Evolutionary conservation across 2,113 vertebrate genomes (phyloP), one percentile per base, ranked within the genome.

Genomic region (Clarias magur): DNA sequence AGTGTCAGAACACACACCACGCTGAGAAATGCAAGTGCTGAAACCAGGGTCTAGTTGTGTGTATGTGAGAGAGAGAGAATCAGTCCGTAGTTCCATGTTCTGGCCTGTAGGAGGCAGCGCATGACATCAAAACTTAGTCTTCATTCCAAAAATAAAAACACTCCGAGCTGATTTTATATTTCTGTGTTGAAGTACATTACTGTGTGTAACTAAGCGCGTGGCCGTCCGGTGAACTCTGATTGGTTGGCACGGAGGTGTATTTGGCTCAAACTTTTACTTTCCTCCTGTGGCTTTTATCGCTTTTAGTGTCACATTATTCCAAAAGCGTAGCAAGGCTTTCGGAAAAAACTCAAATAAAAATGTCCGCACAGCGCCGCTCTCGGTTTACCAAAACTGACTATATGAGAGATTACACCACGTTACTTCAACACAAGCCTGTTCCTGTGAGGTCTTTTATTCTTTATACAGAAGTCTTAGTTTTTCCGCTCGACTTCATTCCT

Each of bases 41-140:
- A 11, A 27, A 3, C 1, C 25, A 4, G 15, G 17, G 6, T 8
- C 34, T 7, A 11, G 13, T 30, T 3, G 0, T 13, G n/a, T 13
- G n/a, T 25, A 16, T 8, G 1, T 9, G 30, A 68, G 4, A 0
- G 34, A 0, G 34, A 25, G 9, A 6, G 48, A 82, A 79, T 79
- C 30, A 19, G 30, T 16, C 23, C 63, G 84, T 85, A 86, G 75
- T 67, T 84, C 48, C 27, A 34, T 8, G 48, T 25, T 84, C 42
- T 88, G 82, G 59, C 89, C 90, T 88, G 42, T 75, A 34, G 89
- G 56, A 86, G 89, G 87, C n/a, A 73, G 79, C 83, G 30, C 75
- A 38, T 21, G 72, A 73, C 56, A 62, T 79, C 38, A 83, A 76
- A 87, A 53, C 13, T 19, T 53, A 25, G 42, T 21, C 42, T 79